Evolutionary conservation across 2,797 vertebrate species (phyloP), one percentile per base, ranked within the genome.

Genomic region (Adrianichthys oophorus): DNA sequence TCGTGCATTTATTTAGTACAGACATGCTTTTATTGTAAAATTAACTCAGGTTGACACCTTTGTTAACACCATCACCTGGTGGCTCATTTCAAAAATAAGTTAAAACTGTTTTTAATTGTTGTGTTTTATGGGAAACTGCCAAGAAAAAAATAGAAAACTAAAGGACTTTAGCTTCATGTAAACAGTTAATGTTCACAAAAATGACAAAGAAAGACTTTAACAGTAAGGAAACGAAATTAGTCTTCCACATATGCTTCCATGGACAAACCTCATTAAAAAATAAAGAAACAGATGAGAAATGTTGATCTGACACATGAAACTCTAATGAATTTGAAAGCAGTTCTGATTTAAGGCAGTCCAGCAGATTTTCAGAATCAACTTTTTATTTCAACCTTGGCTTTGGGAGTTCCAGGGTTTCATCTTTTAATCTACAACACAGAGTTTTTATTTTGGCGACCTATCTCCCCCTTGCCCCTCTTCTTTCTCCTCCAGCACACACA

Each of bases 401-500:
- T 47, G 19, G 64, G 52, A 51, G 54, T 70, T 60, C 44, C 56
- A 47, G 26, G 5, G 5, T 55, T 70, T 45, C 19, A 48, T 21
- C 48, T 42, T 42, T 6, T 51, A 12, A 21, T 52, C 69, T 87
- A 91, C 59, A 92, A 75, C 59, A 89, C 86, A 24, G 80, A 81
- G 70, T 87, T 85, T 23, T 77, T 89, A 63, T 71, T 77, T 49
- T 81, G 74, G 24, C 37, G 56, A 5, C 51, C 48, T 46, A 92
- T 82, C 43, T 88, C 59, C 54, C 77, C 74, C n/a, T 75, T 89
- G 32, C 83, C 89, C 19, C 63, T 82, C 64, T 71, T 92, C 32
- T 78, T 91, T 48, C 66, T 90, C 63, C 51, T 86, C 85, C 88
- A 90, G 64, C 78, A 90, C 32, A 90, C 7, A 16, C 83, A 86